Evolutionary conservation across 2,113 vertebrate genomes (phyloP), one percentile per base, ranked within the genome.

Genomic region (Pteronura brasiliensis): DNA sequence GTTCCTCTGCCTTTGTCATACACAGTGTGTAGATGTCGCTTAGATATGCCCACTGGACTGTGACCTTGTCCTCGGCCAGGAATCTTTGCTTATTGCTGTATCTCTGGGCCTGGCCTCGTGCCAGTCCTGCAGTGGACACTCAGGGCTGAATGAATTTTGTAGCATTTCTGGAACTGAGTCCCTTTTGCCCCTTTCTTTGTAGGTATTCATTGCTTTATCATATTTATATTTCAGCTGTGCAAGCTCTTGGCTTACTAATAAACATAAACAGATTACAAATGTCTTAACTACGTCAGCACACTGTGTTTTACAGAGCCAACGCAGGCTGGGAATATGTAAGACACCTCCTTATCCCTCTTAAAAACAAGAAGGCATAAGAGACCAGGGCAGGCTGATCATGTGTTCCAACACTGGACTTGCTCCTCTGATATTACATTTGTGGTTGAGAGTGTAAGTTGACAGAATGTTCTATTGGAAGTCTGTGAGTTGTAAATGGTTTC

Each of bases 241-340:
- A 59, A 97, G 39, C 34, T 86, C 80, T 55, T 93, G 36, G n/a
- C 83, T 94, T 71, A 90, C 67, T 84, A 59, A 95, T 76, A 87
- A 21, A 86, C 18, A 72, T 25, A 85, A 88, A 55, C 59, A 97
- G 65, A 88, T 96, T 77, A 61, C n/a, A 92, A 39, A 34, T 79
- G 4, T 76, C 59, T 87, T 63, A 49, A 42, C 80, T 95, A 34
- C 27, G 29, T 79, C 80, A 67, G 34, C 21, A 39, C 49, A 67
- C n/a, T 69, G 27, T 83, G 44, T 47, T 93, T 87, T 77, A 71
- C 92, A 92, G 65, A 69, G 55, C 63, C 57, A 86, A 27, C 7
- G 13, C 49, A 61, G 42, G 17, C 95, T 93, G 63, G 29, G 89
- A 86, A 76, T 81, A 65, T 12, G 17, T 61, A 39, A 67, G 82